Percentiles rank a stretch among this genome's conserved stretches.
Conservation (phyloP, 1,140 invertebrate genomes). For the Aricia agestis region DNA sequence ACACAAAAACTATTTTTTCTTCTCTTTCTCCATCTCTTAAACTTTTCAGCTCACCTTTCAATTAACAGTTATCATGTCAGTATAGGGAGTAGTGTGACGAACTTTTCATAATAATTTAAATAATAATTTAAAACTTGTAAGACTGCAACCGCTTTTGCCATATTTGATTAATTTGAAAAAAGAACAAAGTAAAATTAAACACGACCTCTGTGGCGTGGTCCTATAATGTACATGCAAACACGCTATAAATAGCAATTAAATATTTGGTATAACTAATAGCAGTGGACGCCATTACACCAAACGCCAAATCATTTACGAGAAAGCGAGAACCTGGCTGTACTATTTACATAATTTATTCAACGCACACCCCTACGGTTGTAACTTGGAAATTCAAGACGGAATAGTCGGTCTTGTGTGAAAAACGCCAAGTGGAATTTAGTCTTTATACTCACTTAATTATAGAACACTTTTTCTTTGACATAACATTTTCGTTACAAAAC, state of each 20-base stretch:
- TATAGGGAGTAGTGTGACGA: no score
- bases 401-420: not conserved
- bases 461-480: no score
- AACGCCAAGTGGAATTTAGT: not conserved
- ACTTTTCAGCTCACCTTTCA: no score
- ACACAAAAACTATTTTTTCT: no score
- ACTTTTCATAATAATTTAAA: no score
- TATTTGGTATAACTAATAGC: constrained; percentile 62
- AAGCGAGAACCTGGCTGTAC: constrained; percentile 66
- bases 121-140: no score
- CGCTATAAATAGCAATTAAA: constrained; percentile 64
- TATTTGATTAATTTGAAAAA: constrained; percentile 9
- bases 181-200: constrained; percentile 20
- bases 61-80: no score
- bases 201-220: not conserved
- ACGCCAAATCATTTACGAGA: constrained; percentile 73
- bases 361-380: constrained; percentile 40
- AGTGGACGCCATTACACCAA: constrained; percentile 61
- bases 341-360: constrained; percentile 75
- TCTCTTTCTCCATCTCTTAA: no score
- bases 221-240: constrained; percentile 43
- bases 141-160: no score
- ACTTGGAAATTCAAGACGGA: constrained; percentile 27
- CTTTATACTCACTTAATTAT: not conserved
- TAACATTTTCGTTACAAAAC: no score